Conservation (phyloP, 2,797 vertebrate genomes). For the Champsocephalus esox region DNA sequence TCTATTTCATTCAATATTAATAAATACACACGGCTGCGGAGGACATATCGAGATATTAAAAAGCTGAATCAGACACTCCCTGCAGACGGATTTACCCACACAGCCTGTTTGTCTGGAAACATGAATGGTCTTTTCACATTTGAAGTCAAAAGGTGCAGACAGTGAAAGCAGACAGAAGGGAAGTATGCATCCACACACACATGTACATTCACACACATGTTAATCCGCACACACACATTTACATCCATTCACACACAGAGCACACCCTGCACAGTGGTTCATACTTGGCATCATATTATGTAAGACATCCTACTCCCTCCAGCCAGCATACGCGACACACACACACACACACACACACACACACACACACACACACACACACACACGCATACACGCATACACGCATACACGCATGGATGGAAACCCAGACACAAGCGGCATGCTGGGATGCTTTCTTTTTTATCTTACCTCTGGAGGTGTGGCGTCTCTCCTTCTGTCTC, state of each 20-base stretch:
- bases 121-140: neutral
- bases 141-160: neutral
- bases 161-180: slow-evolving; percentile 13
- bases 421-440: slow-evolving; percentile 31
- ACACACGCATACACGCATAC: neutral
- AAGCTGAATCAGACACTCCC: slow-evolving; percentile 53
- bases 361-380: slow-evolving; percentile 11
- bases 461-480: slow-evolving; percentile 67
- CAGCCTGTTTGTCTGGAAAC: neutral
- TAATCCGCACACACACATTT: neutral
- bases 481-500: slow-evolving; percentile 1
- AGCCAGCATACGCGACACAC: slow-evolving; percentile 1
- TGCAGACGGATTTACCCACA: slow-evolving; percentile 4
- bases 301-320: slow-evolving; percentile 39
- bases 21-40: slow-evolving; percentile 29
- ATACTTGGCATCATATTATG: slow-evolving; percentile 44
- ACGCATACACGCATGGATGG: slow-evolving; percentile 6
- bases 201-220: neutral
- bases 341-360: neutral
- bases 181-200: neutral
- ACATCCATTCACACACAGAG: neutral
- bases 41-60: slow-evolving; percentile 14
- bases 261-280: slow-evolving; percentile 1
- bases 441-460: slow-evolving; percentile 41
- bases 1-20: slow-evolving; percentile 52